Evolutionary conservation across 2,797 vertebrate genomes (phyloP).

Genomic region (Sternotherus odoratus): DNA sequence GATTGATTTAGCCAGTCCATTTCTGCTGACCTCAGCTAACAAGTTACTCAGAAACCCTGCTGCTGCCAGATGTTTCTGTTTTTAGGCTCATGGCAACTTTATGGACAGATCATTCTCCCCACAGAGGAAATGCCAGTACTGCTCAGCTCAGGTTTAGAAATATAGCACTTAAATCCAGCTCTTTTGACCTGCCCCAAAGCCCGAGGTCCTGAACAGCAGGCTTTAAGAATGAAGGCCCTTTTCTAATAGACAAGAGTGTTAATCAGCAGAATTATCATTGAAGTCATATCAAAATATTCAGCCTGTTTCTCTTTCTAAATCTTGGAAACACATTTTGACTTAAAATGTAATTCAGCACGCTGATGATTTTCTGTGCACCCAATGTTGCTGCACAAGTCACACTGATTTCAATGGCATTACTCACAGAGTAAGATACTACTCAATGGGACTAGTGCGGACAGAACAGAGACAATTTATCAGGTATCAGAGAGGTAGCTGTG

Average conservation of each 20-base stretch:
- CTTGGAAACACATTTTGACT: not conserved
- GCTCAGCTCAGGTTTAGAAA: not conserved
- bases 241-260: not conserved
- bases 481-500: no score
- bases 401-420: not conserved
- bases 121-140: not conserved
- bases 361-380: not conserved
- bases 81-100: not conserved
- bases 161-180: not conserved
- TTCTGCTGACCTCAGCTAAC: constrained; percentile 29
- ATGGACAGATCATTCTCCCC: not conserved
- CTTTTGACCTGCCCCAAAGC: not conserved
- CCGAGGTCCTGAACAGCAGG: not conserved
- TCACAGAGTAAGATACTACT: not conserved
- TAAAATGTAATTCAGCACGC: not conserved
- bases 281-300: not conserved
- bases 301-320: not conserved
- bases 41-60: not conserved
- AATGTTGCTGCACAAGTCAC: not conserved
- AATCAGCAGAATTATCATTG: not conserved
- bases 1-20: not conserved
- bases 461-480: no score
- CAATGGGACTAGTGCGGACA: not conserved
- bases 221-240: not conserved
- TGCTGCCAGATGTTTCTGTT: constrained; percentile 1